A percentile compares a stretch with the other conserved stretches of the same genome.
Evolutionary conservation across 2,113 vertebrate genomes (phyloP).

Genomic region (Leptobrachium ailaonicum): DNA sequence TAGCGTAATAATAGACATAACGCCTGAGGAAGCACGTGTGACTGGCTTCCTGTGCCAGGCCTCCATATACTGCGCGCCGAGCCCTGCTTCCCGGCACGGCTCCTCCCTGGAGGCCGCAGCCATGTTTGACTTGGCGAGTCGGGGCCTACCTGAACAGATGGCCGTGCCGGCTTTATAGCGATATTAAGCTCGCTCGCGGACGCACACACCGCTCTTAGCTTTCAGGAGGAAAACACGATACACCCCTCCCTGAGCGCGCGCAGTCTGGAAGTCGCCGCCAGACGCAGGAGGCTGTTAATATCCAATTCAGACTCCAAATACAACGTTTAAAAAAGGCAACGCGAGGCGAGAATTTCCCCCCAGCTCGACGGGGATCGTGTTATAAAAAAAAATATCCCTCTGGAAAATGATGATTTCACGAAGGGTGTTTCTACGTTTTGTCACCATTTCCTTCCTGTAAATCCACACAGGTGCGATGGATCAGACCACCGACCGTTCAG

Average conservation of each 20-base stretch:
- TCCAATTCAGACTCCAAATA: slow-evolving; percentile 52
- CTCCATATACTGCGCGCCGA: slow-evolving; percentile 56
- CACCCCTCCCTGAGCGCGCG: slow-evolving; percentile 63
- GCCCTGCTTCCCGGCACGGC: slow-evolving; percentile 55
- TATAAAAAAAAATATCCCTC: slow-evolving; percentile 49
- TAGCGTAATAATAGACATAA: neutral
- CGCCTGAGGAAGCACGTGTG: slow-evolving; percentile 10
- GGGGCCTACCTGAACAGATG: slow-evolving; percentile 61
- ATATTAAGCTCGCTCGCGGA: slow-evolving; percentile 32
- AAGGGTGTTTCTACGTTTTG: slow-evolving; percentile 28
- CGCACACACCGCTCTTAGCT: slow-evolving; percentile 53
- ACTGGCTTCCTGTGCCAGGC: neutral
- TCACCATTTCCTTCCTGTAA: slow-evolving; percentile 23
- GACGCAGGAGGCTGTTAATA: slow-evolving; percentile 64
- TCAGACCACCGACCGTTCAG: slow-evolving; percentile 6
- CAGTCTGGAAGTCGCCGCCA: slow-evolving; percentile 59
- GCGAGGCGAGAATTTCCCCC: slow-evolving; percentile 45
- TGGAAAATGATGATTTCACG: slow-evolving; percentile 46
- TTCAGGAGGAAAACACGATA: slow-evolving; percentile 59
- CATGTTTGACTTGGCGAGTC: slow-evolving; percentile 61
- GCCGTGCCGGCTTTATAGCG: slow-evolving; percentile 58
- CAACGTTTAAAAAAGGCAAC: slow-evolving; percentile 56
- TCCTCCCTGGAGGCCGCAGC: slow-evolving; percentile 56
- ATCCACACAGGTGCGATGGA: slow-evolving; percentile 2
- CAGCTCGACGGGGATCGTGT: slow-evolving; percentile 53